Evolutionary conservation across 2,888 invertebrate genomes (phyloP).

Genomic region (Ctena decussata): DNA sequence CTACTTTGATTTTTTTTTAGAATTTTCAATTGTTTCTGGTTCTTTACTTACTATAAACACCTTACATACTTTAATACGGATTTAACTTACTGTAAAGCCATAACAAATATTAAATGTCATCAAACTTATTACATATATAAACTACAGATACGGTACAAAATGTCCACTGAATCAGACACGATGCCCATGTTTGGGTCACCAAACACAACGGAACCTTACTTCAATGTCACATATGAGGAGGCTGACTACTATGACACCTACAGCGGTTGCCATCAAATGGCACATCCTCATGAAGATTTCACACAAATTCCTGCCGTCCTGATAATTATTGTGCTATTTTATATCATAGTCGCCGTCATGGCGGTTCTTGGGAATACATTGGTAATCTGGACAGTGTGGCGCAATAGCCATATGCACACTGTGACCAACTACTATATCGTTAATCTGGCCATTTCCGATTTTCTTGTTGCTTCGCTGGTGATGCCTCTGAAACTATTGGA

Average conservation of each 20-base stretch:
- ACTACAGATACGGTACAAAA: too few species aligned
- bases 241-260: not conserved
- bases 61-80: too few species aligned
- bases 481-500: conserved; percentile 87
- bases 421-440: conserved; percentile 88
- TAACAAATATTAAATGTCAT: too few species aligned
- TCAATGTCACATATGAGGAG: too few species aligned
- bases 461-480: conserved; percentile 87
- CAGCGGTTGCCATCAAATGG: not conserved
- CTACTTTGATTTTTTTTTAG: too few species aligned
- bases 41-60: too few species aligned
- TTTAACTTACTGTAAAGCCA: not conserved
- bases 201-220: too few species aligned
- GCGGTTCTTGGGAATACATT: conserved; percentile 86
- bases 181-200: too few species aligned
- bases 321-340: conserved; percentile 81
- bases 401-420: conserved; percentile 87
- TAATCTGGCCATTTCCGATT: conserved; percentile 87
- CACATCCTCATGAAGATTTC: conserved; percentile 74
- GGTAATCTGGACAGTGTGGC: conserved; percentile 87
- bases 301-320: conserved; percentile 84
- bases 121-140: too few species aligned
- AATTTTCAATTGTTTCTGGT: too few species aligned
- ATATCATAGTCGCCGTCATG: conserved; percentile 84
- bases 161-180: too few species aligned